These are phyloP conservation scores for Ptiloglossa arizonensis DNA, from an alignment of 1,140 invertebrate genomes.

Conservation along the genomic window DNA sequence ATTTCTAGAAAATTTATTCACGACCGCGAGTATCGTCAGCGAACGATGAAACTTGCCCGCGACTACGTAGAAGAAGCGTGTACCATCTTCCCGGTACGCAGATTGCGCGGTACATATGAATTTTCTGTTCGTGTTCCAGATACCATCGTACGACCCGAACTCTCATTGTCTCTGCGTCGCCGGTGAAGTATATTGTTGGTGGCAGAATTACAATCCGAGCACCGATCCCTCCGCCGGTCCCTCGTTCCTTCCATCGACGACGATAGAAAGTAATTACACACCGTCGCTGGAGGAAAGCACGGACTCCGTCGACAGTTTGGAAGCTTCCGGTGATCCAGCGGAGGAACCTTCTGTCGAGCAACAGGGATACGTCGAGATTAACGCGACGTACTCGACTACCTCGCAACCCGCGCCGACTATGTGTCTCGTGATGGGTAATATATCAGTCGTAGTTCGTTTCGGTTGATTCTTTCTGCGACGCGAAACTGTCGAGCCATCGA, in stretches of 20 bases:
- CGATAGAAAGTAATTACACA: slow-evolving; percentile 68
- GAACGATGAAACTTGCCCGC: too few species aligned
- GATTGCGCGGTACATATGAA: too few species aligned
- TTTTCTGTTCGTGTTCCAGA: slow-evolving; percentile 63
- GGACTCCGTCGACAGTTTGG: slow-evolving; percentile 58
- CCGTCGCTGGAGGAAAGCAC: slow-evolving; percentile 51
- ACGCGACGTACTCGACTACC: slow-evolving; percentile 53
- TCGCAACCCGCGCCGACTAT: slow-evolving; percentile 57
- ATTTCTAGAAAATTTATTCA: too few species aligned
- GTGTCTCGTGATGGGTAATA: slow-evolving; percentile 76
- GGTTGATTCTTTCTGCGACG: background rate
- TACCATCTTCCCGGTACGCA: too few species aligned
- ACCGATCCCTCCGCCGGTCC: slow-evolving; percentile 70
- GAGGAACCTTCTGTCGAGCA: slow-evolving; percentile 52
- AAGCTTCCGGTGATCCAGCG: slow-evolving; percentile 67
- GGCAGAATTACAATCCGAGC: slow-evolving; percentile 84
- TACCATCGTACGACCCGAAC: slow-evolving; percentile 83
- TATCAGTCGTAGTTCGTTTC: slow-evolving; percentile 18
- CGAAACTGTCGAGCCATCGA: background rate
- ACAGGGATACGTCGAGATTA: slow-evolving; percentile 57
- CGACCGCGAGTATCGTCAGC: too few species aligned
- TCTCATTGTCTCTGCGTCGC: slow-evolving; percentile 88
- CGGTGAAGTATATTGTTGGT: slow-evolving; percentile 89
- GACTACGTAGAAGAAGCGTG: too few species aligned
- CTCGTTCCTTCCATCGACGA: slow-evolving; percentile 66